phyloP scores from a whole-genome alignment of 1,140 invertebrate species.

The Macrosteles quadrilineatus region DNA sequence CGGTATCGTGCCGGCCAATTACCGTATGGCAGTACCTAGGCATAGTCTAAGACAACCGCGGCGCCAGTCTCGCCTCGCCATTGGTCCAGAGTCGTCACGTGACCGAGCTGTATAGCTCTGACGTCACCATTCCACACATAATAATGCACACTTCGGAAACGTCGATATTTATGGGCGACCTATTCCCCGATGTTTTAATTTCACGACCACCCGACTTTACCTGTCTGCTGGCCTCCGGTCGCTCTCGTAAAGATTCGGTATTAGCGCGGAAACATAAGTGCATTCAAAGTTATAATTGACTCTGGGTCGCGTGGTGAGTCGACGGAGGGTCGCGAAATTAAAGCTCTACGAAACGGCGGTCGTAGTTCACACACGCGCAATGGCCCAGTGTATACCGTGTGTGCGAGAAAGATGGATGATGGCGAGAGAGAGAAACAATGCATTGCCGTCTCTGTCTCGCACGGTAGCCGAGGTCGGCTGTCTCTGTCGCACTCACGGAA shows the following conservation, averaged over 20 bases:
- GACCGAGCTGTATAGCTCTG: not conserved
- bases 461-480: conserved; percentile 2
- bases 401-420: conserved; percentile 25
- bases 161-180: conserved; percentile 21
- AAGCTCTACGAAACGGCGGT: not conserved
- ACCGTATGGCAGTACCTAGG: not conserved
- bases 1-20: too few species aligned
- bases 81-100: not conserved
- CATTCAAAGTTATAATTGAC: too few species aligned
- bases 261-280: too few species aligned
- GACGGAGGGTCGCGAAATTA: conserved; percentile 3
- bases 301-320: too few species aligned
- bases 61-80: not conserved
- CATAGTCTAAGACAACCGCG: not conserved
- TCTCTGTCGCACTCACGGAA: conserved; percentile 17
- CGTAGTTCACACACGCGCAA: conserved; percentile 19
- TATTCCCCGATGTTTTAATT: not conserved
- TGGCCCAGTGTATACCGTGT: conserved; percentile 25
- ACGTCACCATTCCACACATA: conserved; percentile 26
- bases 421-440: conserved; percentile 6
- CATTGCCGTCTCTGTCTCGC: conserved; percentile 26
- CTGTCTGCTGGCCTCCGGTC: too few species aligned
- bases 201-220: not conserved
- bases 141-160: conserved; percentile 28
- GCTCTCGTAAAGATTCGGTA: too few species aligned